A percentile compares a stretch with the other conserved stretches of the same genome.
These are phyloP conservation scores for Halisarca cf. caerulea DNA, from an alignment of 37 sponge, comb jelly and placozoan genomes.

Conservation along the genomic window DNA sequence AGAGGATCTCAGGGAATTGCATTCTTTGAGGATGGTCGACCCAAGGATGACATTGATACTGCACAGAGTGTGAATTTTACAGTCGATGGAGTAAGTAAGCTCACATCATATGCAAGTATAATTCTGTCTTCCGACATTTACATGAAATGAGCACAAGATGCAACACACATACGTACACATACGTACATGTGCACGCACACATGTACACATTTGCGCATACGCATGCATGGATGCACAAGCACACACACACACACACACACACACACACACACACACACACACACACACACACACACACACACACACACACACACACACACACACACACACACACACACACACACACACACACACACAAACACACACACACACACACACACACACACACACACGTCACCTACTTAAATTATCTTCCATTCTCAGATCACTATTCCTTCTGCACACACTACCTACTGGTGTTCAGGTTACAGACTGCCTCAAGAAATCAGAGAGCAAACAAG, in stretches of 20 bases:
- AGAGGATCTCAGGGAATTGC: too few relatives aligned
- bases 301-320: conserved; percentile 5
- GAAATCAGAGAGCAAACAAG: too few relatives aligned
- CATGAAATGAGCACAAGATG: too few relatives aligned
- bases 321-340: conserved; percentile 10
- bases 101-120: not conserved
- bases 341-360: conserved; percentile 14
- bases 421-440: too few relatives aligned
- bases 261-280: not conserved
- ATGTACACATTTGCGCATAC: not conserved
- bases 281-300: conserved; percentile 1
- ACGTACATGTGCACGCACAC: not conserved
- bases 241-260: conserved; percentile 1
- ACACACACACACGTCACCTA: not conserved
- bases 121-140: not conserved
- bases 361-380: conserved; percentile 15
- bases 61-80: not conserved
- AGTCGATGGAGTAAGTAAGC: not conserved
- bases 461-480: too few relatives aligned
- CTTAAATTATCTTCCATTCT: too few relatives aligned
- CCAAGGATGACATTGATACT: not conserved
- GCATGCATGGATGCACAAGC: not conserved
- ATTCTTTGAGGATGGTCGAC: too few relatives aligned
- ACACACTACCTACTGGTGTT: too few relatives aligned
- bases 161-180: too few relatives aligned